Evolutionary conservation across 2,113 vertebrate genomes (phyloP).

Genomic region (Suricata suricatta): DNA sequence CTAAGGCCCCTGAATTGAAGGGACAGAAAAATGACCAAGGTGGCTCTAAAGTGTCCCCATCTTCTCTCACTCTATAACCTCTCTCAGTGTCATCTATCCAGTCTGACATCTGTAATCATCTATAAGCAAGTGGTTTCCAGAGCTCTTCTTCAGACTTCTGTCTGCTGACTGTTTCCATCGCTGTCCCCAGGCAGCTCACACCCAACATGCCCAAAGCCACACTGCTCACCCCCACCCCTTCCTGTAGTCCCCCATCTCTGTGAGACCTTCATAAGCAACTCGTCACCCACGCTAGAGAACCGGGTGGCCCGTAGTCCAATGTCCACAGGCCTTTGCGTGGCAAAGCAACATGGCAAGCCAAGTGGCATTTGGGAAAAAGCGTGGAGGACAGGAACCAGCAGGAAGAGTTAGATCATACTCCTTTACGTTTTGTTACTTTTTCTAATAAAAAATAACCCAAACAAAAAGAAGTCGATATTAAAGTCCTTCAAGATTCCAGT

Average conservation of each 20-base stretch:
- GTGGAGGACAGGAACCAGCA: neutral
- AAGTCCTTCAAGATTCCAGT: neutral
- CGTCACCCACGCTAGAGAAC: neutral
- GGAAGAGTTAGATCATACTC: neutral
- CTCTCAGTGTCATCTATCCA: neutral
- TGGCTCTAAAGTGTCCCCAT: neutral
- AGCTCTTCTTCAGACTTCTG: neutral
- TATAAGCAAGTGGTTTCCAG: neutral
- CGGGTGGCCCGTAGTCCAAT: neutral
- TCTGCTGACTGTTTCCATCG: neutral
- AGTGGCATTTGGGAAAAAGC: neutral
- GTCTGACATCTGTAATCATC: neutral
- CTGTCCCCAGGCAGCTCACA: neutral
- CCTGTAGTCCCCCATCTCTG: neutral
- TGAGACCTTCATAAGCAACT: neutral
- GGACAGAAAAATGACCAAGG: neutral
- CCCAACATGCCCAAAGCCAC: neutral
- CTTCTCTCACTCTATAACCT: neutral
- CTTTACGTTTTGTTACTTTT: neutral
- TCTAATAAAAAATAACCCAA: neutral
- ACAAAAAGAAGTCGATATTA: neutral
- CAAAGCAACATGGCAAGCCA: neutral
- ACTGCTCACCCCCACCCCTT: neutral
- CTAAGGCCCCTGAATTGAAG: neutral
- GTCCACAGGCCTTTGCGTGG: neutral